Evolutionary conservation across 2,888 invertebrate genomes (phyloP), one percentile per base, ranked within the genome.

Genomic region (Cyaniris semiargus): DNA sequence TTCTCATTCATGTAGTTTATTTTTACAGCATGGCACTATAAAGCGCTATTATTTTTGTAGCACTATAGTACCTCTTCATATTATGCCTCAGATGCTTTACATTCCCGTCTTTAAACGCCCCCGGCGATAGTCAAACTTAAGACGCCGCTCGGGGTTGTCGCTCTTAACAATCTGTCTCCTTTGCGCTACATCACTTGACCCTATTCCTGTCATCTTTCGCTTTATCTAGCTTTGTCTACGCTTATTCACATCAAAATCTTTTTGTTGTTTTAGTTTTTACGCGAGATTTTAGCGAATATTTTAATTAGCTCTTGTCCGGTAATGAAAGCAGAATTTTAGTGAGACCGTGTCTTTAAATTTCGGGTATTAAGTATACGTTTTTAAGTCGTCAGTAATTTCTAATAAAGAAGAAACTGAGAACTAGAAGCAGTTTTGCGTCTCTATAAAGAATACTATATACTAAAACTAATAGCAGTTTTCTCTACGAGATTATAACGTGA

Each of bases 141-240:
- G 72, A 44, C 38, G 53, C 48, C 48, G 72, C 72, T 48, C 72
- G 5, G 15, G 53, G 74, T 27, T 53, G 74, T 77, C 71, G 44
- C 76, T 71, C 13, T 66, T 80, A 78, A 81, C 81, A 78, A 79
- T 76, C 80, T 75, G 71, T 76, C 78, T 79, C 78, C 80, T 79
- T 78, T 75, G 77, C 79, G 74, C 79, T 78, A 79, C 79, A 48
- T 27, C 76, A 75, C 81, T 81, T 79, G 81, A 81, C 81, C 80
- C 75, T 76, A 75, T 80, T 79, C 76, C 77, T 74, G 74, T 74
- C 74, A 74, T 74, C 44, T 74, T 23, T 74, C 44, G 38, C 74
- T 53, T 44, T 27, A 74, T 74, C 53, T 74, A 53, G 74, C 74
- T 74, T 27, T 27, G 74, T 48, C 27, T 48, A 48, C 21, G 72